Percentiles rank a stretch among this genome's conserved stretches.
Conservation (phyloP, 2,797 vertebrate species). For the Phataginus tetradactyla region DNA sequence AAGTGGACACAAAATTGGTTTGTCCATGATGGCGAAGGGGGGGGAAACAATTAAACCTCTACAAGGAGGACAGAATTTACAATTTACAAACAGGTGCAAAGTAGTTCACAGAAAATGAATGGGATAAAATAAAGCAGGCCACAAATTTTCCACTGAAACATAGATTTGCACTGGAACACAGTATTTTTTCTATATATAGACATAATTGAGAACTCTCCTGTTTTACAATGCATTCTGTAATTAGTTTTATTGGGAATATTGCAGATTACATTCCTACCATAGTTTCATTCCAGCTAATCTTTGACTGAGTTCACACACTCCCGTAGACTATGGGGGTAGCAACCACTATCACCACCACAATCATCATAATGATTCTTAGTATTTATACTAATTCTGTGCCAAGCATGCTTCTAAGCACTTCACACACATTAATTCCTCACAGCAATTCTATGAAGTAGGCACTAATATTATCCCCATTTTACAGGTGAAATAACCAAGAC, state of each 20-base stretch:
- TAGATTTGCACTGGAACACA: neutral
- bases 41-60: neutral
- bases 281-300: neutral
- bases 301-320: neutral
- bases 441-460: neutral
- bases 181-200: neutral
- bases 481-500: neutral
- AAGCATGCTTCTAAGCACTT: slow-evolving; percentile 15
- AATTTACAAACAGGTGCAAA: neutral
- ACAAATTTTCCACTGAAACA: slow-evolving; percentile 6
- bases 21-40: neutral
- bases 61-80: neutral
- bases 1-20: neutral
- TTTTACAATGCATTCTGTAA: neutral
- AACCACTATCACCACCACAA: neutral
- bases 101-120: neutral
- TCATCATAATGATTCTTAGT: neutral
- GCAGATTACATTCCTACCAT: neutral
- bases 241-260: neutral
- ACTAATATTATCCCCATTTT: neutral
- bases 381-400: neutral
- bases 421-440: neutral
- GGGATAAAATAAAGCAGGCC: neutral
- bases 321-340: neutral
- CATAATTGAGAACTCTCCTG: neutral